Conservation (phyloP, 2,888 invertebrate genomes). For the Augiades crinisus region DNA sequence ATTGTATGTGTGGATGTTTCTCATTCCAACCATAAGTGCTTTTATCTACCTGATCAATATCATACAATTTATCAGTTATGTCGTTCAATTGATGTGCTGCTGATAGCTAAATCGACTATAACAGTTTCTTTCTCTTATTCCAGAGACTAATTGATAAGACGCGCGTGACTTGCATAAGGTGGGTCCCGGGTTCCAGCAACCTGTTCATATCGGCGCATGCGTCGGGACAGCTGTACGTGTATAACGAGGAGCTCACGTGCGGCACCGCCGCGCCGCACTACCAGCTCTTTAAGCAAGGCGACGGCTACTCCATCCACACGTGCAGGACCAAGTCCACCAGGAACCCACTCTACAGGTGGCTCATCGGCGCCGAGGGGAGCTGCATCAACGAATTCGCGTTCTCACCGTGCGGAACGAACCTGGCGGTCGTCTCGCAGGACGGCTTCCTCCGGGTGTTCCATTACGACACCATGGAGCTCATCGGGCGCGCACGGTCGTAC, state of each 20-base stretch:
- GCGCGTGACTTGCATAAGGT: constrained; percentile 97
- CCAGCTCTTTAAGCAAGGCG: constrained; percentile 97
- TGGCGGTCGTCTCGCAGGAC: constrained; percentile 97
- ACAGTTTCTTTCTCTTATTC: constrained; percentile 46
- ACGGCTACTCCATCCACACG: constrained; percentile 96
- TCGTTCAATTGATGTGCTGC: not conserved
- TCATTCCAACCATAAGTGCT: not conserved
- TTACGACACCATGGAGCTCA: constrained; percentile 97
- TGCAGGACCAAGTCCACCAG: constrained; percentile 98
- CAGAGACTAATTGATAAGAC: constrained; percentile 96
- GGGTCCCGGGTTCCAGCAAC: constrained; percentile 97
- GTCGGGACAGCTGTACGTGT: constrained; percentile 98
- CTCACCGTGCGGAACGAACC: constrained; percentile 95
- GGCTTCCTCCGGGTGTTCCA: constrained; percentile 98
- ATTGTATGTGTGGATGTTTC: too few species aligned
- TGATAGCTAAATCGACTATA: constrained; percentile 1
- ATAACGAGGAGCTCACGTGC: constrained; percentile 97
- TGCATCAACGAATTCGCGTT: constrained; percentile 98
- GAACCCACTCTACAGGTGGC: constrained; percentile 95
- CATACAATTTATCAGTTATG: constrained; percentile 9
- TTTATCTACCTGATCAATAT: constrained; percentile 6
- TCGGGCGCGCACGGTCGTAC: constrained; percentile 96
- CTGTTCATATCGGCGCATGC: constrained; percentile 97
- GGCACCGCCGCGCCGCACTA: constrained; percentile 95
- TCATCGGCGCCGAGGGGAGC: constrained; percentile 89